These are phyloP conservation scores for Phenganax marumi DNA, from an alignment of 92 coral and sea anemone genomes.

Conservation along the genomic window DNA sequence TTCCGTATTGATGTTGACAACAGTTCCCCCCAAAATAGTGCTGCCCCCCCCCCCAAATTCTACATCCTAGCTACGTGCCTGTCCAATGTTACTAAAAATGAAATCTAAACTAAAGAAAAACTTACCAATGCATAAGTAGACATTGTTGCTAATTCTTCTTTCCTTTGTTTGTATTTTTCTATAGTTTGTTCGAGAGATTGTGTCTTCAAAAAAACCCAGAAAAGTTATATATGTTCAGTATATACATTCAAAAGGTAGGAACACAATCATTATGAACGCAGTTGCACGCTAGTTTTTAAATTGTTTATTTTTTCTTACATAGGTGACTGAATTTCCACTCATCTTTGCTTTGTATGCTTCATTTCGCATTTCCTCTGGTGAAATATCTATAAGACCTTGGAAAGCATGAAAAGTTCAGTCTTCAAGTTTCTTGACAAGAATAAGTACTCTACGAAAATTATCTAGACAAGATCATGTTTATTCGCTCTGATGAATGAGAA, in stretches of 20 bases:
- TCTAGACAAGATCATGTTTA: background rate
- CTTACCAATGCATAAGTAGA: slow-evolving; percentile 2
- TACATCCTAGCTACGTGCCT: too few relatives aligned
- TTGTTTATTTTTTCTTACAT: slow-evolving; percentile 54
- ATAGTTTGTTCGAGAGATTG: slow-evolving; percentile 27
- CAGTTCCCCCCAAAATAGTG: too few relatives aligned
- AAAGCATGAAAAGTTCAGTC: background rate
- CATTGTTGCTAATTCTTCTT: slow-evolving; percentile 26
- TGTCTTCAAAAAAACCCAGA: background rate
- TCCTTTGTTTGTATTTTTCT: slow-evolving; percentile 1
- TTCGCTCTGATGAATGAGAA: background rate
- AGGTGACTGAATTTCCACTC: slow-evolving; percentile 59
- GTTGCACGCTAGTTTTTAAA: background rate
- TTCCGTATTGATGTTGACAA: too few relatives aligned
- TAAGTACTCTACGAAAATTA: background rate
- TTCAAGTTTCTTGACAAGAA: background rate
- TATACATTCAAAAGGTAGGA: background rate
- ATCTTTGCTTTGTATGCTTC: slow-evolving; percentile 83
- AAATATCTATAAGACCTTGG: slow-evolving; percentile 74
- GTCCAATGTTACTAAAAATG: background rate
- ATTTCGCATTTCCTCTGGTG: slow-evolving; percentile 81
- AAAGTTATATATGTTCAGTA: background rate
- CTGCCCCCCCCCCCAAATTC: background rate
- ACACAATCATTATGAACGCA: background rate
- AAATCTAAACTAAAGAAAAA: background rate